These are phyloP conservation scores for Euleptes europaea DNA, from an alignment of 2,113 vertebrate species.

Conservation along the genomic window DNA sequence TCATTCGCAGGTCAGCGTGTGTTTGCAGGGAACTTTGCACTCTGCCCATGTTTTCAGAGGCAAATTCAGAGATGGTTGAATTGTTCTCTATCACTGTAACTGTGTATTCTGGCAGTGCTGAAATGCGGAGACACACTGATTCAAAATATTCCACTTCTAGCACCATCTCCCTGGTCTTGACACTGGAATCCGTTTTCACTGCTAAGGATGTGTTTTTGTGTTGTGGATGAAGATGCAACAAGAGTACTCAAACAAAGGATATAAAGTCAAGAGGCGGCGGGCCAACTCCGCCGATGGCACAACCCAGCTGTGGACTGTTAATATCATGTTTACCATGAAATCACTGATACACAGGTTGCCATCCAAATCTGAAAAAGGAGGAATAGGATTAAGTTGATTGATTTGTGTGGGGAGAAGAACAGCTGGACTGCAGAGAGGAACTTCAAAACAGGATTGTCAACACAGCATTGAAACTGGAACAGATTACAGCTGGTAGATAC, in stretches of 20 bases:
- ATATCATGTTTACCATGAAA: constrained; percentile 69
- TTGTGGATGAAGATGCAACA: neutral
- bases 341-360: constrained; percentile 62
- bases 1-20: too few relatives aligned
- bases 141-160: too few relatives aligned
- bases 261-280: constrained; percentile 64
- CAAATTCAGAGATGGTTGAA: neutral
- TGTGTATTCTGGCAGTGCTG: neutral
- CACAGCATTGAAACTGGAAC: neutral
- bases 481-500: too few relatives aligned
- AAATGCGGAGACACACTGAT: neutral
- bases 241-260: constrained; percentile 55
- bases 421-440: neutral
- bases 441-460: neutral
- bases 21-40: neutral
- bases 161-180: neutral
- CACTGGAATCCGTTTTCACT: neutral
- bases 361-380: constrained; percentile 46
- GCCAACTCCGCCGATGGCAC: constrained; percentile 68
- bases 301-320: constrained; percentile 75
- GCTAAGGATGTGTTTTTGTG: neutral
- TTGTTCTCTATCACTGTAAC: neutral
- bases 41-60: too few relatives aligned
- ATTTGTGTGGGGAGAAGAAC: neutral
- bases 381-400: neutral